Conservation (phyloP, 2,888 invertebrate species). For the Andrena trimmerana region DNA sequence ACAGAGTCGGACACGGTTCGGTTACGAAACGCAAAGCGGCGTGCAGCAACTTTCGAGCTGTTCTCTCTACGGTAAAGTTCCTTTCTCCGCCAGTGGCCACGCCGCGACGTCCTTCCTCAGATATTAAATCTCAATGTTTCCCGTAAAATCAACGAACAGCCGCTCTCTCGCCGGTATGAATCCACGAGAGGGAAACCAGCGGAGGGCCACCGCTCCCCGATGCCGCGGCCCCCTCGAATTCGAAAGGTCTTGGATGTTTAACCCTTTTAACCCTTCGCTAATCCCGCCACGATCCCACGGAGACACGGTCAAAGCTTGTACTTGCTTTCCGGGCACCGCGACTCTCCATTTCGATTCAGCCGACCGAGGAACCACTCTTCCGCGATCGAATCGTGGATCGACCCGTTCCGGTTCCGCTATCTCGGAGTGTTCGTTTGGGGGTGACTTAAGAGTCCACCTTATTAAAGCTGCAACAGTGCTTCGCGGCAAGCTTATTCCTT, state of each 20-base stretch:
- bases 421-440: not conserved
- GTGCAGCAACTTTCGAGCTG: slow-evolving; percentile 62
- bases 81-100: slow-evolving; percentile 60
- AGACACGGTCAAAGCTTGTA: slow-evolving; percentile 43
- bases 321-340: slow-evolving; percentile 11
- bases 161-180: not conserved
- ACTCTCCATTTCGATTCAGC: slow-evolving; percentile 11
- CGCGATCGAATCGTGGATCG: not conserved
- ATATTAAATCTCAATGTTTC: slow-evolving; percentile 65
- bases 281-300: slow-evolving; percentile 53
- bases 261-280: slow-evolving; percentile 59
- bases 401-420: not conserved
- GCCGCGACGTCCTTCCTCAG: slow-evolving; percentile 48
- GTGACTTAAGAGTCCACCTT: too few species aligned
- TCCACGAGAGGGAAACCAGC: slow-evolving; percentile 17
- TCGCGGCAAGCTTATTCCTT: too few species aligned
- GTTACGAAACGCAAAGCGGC: slow-evolving; percentile 53
- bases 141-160: slow-evolving; percentile 25
- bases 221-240: slow-evolving; percentile 54
- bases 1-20: slow-evolving; percentile 32
- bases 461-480: too few species aligned
- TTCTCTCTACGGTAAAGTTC: slow-evolving; percentile 67
- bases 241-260: slow-evolving; percentile 51
- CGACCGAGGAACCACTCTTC: slow-evolving; percentile 1
- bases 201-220: slow-evolving; percentile 15